Base-by-base conservation (phyloP, 2,797 vertebrate species). In the Erethizon dorsatum region DNA sequence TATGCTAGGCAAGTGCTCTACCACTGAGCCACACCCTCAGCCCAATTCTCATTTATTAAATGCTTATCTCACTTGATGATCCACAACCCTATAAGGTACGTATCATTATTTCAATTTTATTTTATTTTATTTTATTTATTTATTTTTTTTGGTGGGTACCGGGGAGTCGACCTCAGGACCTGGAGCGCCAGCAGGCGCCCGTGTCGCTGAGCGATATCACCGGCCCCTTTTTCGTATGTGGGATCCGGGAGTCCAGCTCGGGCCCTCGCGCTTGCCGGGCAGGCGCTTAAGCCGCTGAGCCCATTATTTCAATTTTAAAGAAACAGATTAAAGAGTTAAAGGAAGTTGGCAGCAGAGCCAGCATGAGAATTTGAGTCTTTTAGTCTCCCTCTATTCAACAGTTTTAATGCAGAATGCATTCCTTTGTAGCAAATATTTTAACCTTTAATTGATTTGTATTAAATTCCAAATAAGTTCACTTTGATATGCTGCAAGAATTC, bases 401-500 rank as follows among this genome's bases (percentile, higher is more conserved):
- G 13, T 63, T 95, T 54, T 50, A 91, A 91, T 75, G 59, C 1
- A 91, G 26, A 91, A 56, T 52, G 6, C 14, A 80, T 79, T 89
- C 57, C 73, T 91, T 63, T 95, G 63, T 69, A 83, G 65, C 14
- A 91, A 33, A 37, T 47, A 82, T 73, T 90, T 89, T 79, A 90
- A 84, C 9, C 14, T 85, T 94, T 84, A 50, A 63, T 2, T 91
- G 7, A 87, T 75, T 88, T 92, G 13, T 90, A 26, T 95, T 61
- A 89, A 61, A 75, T 77, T 91, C 17, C 28, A 95, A 41, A 75
- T 37, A 88, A 71, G 28, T 28, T 94, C 20, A 91, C 83, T 95
- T 92, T 75, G 45, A 85, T 45, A 56, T 89, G 93, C 28, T 95
- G 26, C 24, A 83, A 59, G 73, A 73, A 80, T 67, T 93, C 50